Conservation (phyloP, 2,888 invertebrate species). For the Ophion ventricosus region DNA sequence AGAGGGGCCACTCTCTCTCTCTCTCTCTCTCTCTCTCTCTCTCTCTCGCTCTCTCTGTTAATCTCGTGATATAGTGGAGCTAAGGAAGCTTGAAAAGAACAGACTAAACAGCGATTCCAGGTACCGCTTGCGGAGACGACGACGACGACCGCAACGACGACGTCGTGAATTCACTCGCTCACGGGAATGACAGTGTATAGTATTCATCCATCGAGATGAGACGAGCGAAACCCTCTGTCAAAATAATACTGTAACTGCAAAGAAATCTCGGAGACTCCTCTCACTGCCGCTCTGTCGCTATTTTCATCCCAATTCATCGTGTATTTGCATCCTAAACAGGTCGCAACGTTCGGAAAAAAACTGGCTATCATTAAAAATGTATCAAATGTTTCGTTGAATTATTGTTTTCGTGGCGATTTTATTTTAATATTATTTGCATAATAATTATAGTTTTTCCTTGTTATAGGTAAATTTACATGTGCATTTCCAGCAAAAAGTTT, state of each 20-base stretch:
- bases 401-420: not conserved
- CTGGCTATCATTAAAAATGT: not conserved
- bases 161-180: conserved; percentile 32
- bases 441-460: too few species aligned
- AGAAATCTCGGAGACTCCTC: conserved; percentile 12
- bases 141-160: conserved; percentile 47
- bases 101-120: conserved; percentile 79
- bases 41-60: conserved; percentile 8
- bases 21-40: not conserved
- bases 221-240: conserved; percentile 58
- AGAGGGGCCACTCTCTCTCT: conserved; percentile 54
- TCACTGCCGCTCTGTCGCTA: not conserved
- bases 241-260: conserved; percentile 45
- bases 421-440: not conserved
- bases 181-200: conserved; percentile 40
- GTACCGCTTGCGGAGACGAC: conserved; percentile 69
- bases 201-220: conserved; percentile 56
- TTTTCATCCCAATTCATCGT: conserved; percentile 4
- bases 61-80: conserved; percentile 13
- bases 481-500: too few species aligned
- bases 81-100: conserved; percentile 68
- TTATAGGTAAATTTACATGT: too few species aligned
- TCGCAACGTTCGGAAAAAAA: not conserved
- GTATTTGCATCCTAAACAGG: not conserved
- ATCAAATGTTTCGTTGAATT: not conserved